Evolutionary conservation across 2,113 vertebrate species (phyloP).

Genomic region (Octodon degus): DNA sequence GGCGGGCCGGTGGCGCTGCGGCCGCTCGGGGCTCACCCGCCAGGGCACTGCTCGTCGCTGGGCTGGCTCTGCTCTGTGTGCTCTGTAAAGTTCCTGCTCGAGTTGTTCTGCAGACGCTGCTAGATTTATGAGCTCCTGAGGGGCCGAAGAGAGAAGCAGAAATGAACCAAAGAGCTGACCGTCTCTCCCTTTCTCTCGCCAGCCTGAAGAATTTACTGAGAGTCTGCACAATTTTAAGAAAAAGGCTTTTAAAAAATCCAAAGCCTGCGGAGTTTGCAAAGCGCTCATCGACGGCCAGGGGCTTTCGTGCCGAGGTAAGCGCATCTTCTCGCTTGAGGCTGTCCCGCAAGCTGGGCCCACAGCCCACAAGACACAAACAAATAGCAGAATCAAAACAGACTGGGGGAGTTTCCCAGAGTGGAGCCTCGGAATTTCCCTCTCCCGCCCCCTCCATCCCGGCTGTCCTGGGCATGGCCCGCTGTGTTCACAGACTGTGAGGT

Average conservation of each 20-base stretch:
- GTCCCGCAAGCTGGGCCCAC: background rate
- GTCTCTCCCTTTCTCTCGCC: constrained; percentile 66
- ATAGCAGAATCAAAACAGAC: background rate
- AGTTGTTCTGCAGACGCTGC: background rate
- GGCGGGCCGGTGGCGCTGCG: background rate
- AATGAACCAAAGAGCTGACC: background rate
- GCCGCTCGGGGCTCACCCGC: background rate
- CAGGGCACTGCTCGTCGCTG: background rate
- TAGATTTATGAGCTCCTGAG: background rate
- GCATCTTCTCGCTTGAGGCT: rapidly evolving
- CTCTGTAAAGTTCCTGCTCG: background rate
- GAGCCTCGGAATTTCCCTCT: constrained; percentile 55
- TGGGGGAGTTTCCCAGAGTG: constrained; percentile 50
- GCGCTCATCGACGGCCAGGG: constrained; percentile 80
- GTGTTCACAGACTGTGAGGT: background rate
- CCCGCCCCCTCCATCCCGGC: background rate
- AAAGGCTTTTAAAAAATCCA: constrained; percentile 84
- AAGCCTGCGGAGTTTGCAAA: constrained; percentile 82
- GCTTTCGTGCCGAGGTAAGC: constrained; percentile 85
- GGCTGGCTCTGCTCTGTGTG: background rate
- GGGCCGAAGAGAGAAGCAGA: background rate
- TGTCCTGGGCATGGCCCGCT: background rate
- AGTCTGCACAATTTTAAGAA: constrained; percentile 84
- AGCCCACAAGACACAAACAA: background rate
- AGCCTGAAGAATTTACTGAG: constrained; percentile 81